These are phyloP conservation scores for Regulus satrapa DNA, from an alignment of 2,113 vertebrate species.

Conservation along the genomic window DNA sequence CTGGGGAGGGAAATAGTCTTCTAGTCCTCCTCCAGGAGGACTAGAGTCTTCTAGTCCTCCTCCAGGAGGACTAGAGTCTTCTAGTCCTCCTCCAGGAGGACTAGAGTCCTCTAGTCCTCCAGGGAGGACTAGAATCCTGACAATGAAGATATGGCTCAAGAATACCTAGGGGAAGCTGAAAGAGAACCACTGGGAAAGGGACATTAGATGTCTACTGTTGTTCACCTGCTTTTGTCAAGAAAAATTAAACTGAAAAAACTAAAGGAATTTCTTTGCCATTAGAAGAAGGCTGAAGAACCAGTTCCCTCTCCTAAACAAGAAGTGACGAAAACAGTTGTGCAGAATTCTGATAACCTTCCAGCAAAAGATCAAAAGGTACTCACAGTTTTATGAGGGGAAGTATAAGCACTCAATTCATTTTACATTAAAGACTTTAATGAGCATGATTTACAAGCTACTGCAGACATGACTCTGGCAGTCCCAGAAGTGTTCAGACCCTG, in stretches of 20 bases:
- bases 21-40: neutral
- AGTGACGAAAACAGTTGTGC: neutral
- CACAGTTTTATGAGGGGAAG: neutral
- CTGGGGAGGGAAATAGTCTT: neutral
- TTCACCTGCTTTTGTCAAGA: neutral
- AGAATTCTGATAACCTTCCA: conserved; percentile 12
- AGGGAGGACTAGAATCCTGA: neutral
- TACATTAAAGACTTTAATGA: neutral
- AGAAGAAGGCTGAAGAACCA: conserved; percentile 60
- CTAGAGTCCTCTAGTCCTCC: no score
- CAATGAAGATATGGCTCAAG: neutral
- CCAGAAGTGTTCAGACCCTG: neutral
- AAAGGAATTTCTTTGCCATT: neutral
- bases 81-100: neutral
- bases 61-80: neutral
- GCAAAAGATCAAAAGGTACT: conserved; percentile 74
- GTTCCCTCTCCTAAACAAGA: conserved; percentile 48
- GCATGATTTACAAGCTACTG: neutral
- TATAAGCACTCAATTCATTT: neutral
- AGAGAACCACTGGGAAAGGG: neutral
- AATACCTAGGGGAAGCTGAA: neutral
- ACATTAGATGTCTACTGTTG: neutral
- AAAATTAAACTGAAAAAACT: neutral
- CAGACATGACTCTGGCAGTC: neutral
- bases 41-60: no score